Evolutionary conservation across 2,113 vertebrate species (phyloP), one percentile per base, ranked within the genome.

Genomic region (Prunella fulvescens): DNA sequence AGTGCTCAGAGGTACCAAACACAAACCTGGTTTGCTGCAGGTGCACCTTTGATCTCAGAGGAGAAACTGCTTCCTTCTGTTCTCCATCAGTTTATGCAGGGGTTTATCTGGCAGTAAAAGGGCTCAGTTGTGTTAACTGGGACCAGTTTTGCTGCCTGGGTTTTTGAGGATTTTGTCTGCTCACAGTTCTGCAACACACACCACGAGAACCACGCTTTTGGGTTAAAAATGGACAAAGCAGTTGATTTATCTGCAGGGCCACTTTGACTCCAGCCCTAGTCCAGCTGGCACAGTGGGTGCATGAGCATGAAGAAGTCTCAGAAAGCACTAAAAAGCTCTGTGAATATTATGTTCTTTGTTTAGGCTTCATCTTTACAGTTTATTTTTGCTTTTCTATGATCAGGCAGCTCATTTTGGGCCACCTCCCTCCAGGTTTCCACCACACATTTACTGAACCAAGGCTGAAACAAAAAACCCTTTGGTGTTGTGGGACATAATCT

Each of bases 1-100:
- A 90, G 90, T 97, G 97, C 97, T 98, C 97, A 98, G 97, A 98
- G 97, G 97, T 74, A 35, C 93, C 65, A 64, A 83, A 70, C 58
- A 22, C 76, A 58, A 71, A 88, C n/a, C 66, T 66, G 70, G 65
- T 69, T 79, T 65, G 26, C 58, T 45, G 50, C 73, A 9, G 24
- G 42, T 61, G 57, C 90, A 81, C 86, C 51, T 37, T 47, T 1
- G 33, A 10, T 48, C 87, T 84, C 71, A n/a, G 91, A 60, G 79
- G 51, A 56, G 8, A 71, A 93, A 29, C 64, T 56, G 79, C 69
- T 88, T 90, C 57, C 3, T 80, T 65, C 65, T 86, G 22, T 18
- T 51, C 47, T 5, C 65, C 79, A 3, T 37, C 64, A 10, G 3
- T 95, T 81, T 67, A 23, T 3, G 25, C n/a, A 61, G 81, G 72